Percentiles rank a stretch among this genome's conserved stretches.
These are phyloP conservation scores for Enteromius fasciolatus DNA, from an alignment of 2,797 vertebrate species.

Conservation along the genomic window DNA sequence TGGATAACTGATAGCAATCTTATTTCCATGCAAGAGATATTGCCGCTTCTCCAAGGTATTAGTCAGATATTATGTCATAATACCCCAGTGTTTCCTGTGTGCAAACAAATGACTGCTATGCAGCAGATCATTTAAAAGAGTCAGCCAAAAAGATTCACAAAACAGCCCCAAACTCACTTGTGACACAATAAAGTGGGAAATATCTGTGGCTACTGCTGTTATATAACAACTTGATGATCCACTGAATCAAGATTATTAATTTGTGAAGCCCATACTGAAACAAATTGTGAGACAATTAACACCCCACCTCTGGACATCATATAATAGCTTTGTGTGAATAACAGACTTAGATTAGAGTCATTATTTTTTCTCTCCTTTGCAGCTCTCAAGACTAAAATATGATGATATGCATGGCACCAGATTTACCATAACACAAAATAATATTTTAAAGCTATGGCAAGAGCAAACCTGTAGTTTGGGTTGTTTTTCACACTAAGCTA, in stretches of 20 bases:
- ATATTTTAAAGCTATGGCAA: not conserved
- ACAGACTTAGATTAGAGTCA: not conserved
- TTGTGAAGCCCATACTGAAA: not conserved
- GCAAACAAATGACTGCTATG: not conserved
- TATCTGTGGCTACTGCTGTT: not conserved
- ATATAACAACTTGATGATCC: not conserved
- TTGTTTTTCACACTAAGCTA: not conserved
- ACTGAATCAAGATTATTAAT: not conserved
- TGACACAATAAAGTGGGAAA: not conserved
- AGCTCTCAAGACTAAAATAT: not conserved
- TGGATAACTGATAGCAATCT: not conserved
- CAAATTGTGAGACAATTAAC: not conserved
- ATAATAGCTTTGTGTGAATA: not conserved
- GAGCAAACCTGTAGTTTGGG: not conserved
- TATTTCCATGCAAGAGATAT: not conserved
- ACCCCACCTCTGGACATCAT: not conserved
- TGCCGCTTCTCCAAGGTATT: not conserved
- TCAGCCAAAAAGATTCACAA: not conserved
- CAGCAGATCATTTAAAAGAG: not conserved
- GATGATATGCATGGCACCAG: not conserved
- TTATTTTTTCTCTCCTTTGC: not conserved
- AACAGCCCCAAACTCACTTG: not conserved
- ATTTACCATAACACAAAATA: slow-evolving; percentile 4
- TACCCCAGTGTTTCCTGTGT: not conserved
- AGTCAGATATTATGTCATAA: slow-evolving; percentile 1